Base-by-base conservation (phyloP, 2,888 invertebrate genomes). In the Dolichomitus sp. region DNA sequence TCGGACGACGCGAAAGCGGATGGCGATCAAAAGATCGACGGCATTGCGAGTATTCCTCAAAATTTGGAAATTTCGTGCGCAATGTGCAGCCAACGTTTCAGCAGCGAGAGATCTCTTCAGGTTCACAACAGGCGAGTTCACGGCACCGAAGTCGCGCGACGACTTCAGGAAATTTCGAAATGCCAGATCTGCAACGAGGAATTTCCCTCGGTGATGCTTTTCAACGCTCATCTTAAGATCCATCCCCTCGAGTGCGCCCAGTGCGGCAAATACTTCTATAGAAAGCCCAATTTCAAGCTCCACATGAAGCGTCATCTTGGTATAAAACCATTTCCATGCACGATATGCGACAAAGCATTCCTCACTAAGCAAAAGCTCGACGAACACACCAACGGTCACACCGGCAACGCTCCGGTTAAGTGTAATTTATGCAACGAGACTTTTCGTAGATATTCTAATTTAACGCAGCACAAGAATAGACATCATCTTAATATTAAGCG, bases 231-330 rank as follows among this genome's bases (percentile, higher is more conserved):
- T 92, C 94, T 98, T 48, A 96, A 96, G 89, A 95, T 96, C 57
- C 98, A 98, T 93, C 98, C 98, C 0, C 94, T 98, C 74, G 97
- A 97, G 93, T 98, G 98, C 88, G 95, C 96, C 82, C 96, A 97
- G 19, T 98, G 98, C 90, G 97, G 97, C 14, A 97, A 97, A 91
- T 96, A 96, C 90, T 98, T 97, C 94, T 96, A 95, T 90, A 94
- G 96, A 19, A 95, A 96, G 91, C 96, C 96, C 85, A 97, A 97
- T 92, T 95, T 97, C 83, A 96, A 96, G 66, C 93, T 97, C 54
- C 98, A 98, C 92, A 95, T 97, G 92, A 97, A 97, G 91, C 96
- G 97, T 0, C 98, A 98, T 93, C 93, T 97, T 81, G 97, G 97
- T 19, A 96, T 97, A 90, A 97, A 97, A 91, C 96, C 97, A 86